Evolutionary conservation across 2,888 invertebrate genomes (phyloP), one percentile per base, ranked within the genome.

Genomic region (Plagiodera versicolora): DNA sequence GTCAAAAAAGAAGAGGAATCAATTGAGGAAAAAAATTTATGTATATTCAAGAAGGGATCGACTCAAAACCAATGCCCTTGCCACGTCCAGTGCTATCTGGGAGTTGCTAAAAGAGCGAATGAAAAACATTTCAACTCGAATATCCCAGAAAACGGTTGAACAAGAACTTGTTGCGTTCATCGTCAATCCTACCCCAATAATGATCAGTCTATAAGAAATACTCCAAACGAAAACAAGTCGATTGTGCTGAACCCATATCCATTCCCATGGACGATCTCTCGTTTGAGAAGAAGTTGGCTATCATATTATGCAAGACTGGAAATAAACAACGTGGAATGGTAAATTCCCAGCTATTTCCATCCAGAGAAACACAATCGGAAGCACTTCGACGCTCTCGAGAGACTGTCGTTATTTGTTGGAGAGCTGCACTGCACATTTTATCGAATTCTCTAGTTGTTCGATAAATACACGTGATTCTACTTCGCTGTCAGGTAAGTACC

Each of bases 401-500:
- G 39, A 39, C n/a, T 1, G n/a, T 39, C 39, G 39, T 39, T 39
- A n/a, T 39, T 39, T 39, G 39, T 14, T 39, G 3, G 39, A 39
- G 39, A 39, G 14, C 39, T 39, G 39, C 39, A 39, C 14, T 39
- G 39, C 39, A 39, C 39, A 39, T 39, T 39, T 39, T 39, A 39
- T 39, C 14, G 39, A 39, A 39, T 39, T 39, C 39, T 39, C 39
- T 39, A 39, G 39, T 39, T 39, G 39, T n/a, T 39, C 39, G 39
- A 39, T 39, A 39, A 39, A 39, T 39, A 39, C 39, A 39, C 39
- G 39, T 39, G 39, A 39, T 39, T 39, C 39, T 39, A 39, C 39
- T 39, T 14, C 11, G 11, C 39, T 14, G n/a, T 39, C 39, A 39
- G 39, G 10, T 39, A 11, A 39, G n/a, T 11, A 39, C 14, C 14